Evolutionary conservation across 1,140 invertebrate species (phyloP).

Genomic region (Drosophila nannoptera): DNA sequence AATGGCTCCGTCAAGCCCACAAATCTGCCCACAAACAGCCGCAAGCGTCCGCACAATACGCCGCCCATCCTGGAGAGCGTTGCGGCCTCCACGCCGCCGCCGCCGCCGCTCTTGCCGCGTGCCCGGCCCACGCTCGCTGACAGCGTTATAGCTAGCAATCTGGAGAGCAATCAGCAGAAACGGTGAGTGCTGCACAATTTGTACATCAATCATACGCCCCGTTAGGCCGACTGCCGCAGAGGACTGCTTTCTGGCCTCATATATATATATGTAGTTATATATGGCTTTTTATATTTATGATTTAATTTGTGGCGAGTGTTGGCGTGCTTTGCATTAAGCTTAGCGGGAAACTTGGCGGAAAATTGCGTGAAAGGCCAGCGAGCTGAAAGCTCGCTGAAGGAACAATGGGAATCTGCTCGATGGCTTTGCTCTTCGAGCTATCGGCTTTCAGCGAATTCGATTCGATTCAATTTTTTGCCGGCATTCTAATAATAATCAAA

Average conservation of each 20-base stretch:
- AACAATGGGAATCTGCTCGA: too few relatives aligned
- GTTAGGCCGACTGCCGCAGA: neutral
- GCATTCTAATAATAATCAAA: slow-evolving; percentile 9
- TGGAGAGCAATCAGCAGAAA: slow-evolving; percentile 72
- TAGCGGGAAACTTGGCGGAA: neutral
- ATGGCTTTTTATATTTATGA: slow-evolving; percentile 8
- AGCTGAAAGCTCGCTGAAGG: neutral
- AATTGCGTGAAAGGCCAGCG: neutral
- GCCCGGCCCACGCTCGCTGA: slow-evolving; percentile 58
- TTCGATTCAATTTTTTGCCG: neutral
- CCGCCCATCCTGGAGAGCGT: slow-evolving; percentile 67
- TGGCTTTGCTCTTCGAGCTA: too few relatives aligned
- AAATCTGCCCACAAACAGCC: slow-evolving; percentile 52
- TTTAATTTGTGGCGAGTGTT: slow-evolving; percentile 3
- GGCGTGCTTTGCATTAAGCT: neutral
- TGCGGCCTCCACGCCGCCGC: slow-evolving; percentile 3
- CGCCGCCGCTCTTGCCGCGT: slow-evolving; percentile 54
- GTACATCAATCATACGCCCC: slow-evolving; percentile 49
- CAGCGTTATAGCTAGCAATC: slow-evolving; percentile 65
- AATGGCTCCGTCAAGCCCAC: slow-evolving; percentile 51
- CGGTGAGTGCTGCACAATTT: slow-evolving; percentile 48
- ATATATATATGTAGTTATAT: too few relatives aligned
- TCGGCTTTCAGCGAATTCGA: neutral
- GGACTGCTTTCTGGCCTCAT: neutral
- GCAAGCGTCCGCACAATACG: slow-evolving; percentile 73